Evolutionary conservation across 2,113 vertebrate species (phyloP).

Genomic region (Chroicocephalus ridibundus): DNA sequence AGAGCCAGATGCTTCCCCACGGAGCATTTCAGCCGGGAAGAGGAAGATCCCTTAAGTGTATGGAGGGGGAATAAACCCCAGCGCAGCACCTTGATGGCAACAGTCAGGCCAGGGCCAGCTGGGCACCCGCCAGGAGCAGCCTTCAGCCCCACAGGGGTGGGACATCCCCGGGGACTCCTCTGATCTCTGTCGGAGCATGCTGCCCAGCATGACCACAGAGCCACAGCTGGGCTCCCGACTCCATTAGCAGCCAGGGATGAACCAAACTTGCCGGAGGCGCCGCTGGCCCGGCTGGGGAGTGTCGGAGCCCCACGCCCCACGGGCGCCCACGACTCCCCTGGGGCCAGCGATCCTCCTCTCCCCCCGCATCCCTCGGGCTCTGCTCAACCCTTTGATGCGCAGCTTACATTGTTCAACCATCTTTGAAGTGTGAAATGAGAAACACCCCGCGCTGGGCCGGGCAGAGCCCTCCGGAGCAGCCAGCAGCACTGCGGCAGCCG

Average conservation of each 20-base stretch:
- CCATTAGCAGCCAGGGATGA: background rate
- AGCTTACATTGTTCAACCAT: background rate
- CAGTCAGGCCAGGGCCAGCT: fast-evolving
- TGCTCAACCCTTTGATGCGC: background rate
- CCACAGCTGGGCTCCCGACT: background rate
- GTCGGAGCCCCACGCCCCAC: fast-evolving
- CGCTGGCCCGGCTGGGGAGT: background rate
- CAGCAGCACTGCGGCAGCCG: background rate
- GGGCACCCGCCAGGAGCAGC: background rate
- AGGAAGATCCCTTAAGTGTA: background rate
- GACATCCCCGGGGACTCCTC: background rate
- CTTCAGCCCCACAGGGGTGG: fast-evolving
- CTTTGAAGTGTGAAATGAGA: conserved; percentile 19
- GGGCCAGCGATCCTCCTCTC: background rate
- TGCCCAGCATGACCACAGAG: fast-evolving
- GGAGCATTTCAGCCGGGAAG: background rate
- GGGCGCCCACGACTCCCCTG: fast-evolving
- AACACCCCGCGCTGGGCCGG: background rate
- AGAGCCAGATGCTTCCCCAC: background rate
- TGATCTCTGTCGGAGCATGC: fast-evolving
- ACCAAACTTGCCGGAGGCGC: fast-evolving
- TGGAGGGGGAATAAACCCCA: background rate
- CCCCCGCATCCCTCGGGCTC: background rate
- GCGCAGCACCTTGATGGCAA: fast-evolving
- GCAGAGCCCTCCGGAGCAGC: background rate